Evolutionary conservation across 2,797 vertebrate species (phyloP), one percentile per base, ranked within the genome.

Genomic region (Megaceryle alcyon): DNA sequence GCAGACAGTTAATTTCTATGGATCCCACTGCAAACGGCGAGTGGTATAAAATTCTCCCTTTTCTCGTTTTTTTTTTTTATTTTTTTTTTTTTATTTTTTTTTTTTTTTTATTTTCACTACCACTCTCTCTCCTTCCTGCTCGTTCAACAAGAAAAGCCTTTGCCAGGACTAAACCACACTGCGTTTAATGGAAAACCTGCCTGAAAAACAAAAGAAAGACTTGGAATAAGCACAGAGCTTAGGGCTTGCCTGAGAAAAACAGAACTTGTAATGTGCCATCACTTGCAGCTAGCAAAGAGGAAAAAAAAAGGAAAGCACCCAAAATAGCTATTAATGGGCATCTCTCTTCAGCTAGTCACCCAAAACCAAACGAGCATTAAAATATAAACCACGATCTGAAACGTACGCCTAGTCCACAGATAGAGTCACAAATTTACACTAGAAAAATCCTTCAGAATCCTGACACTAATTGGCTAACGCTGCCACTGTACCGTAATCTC

Each of bases 1-100:
- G 4, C 1, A 0, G 16, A 10, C 0, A 7, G 13, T 2, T 39
- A 1, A 5, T 61, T 49, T 5, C 44, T 46, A 3, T 3, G 31
- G 21, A 35, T 64, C 26, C 39, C 43, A 9, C 71, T 18, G 43
- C 26, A 12, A 76, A 35, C 33, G 19, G 54, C 64, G 28, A 68
- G 8, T 4, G 2, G 1, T 9, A 12, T 6, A 46, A 73, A 81
- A 19, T 8, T 21, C 43, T 31, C 57, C 28, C 26, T 69, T 75
- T n/a, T 3, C 64, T 18, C 29, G 0, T n/a, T 43, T 3, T 51
- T 43, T 64, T 46, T 76, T 63, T 57, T 5, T 54, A n/a, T n/a
- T n/a, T n/a, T 39, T 4, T 51, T 43, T 64, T 46, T 79, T 63
- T 54, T 4, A 10, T 31, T 84, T 54, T 26, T n/a, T n/a, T 39